These are phyloP conservation scores for Chionoecetes opilio DNA, from an alignment of 1,140 invertebrate genomes.

Conservation along the genomic window DNA sequence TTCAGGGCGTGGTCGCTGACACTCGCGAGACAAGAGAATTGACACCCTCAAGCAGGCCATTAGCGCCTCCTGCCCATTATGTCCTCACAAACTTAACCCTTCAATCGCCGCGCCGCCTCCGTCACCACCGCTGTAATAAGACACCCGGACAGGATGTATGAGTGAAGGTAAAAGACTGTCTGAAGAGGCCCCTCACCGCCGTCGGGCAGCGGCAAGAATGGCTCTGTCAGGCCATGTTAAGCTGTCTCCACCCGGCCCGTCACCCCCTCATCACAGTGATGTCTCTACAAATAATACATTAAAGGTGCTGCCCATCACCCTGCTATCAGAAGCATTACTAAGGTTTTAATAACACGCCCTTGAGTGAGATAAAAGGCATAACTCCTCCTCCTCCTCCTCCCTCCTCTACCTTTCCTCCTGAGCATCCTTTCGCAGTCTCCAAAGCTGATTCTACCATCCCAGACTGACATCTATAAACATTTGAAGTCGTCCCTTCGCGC, in stretches of 20 bases:
- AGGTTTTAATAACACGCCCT: conserved; percentile 61
- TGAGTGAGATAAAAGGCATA: conserved; percentile 67
- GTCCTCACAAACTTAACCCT: conserved; percentile 55
- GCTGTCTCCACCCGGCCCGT: conserved; percentile 59
- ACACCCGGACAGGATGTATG: conserved; percentile 70
- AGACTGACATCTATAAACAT: conserved; percentile 76
- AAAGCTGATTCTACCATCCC: conserved; percentile 62
- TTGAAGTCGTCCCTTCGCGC: conserved; percentile 68
- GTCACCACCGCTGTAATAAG: conserved; percentile 73
- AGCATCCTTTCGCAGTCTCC: conserved; percentile 30
- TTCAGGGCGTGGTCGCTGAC: background rate
- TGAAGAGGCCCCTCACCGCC: background rate
- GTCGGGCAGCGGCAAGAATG: conserved; percentile 70
- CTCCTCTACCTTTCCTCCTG: background rate
- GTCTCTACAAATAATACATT: conserved; percentile 75
- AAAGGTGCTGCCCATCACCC: conserved; percentile 74
- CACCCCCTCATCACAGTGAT: conserved; percentile 68
- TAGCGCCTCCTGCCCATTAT: conserved; percentile 73
- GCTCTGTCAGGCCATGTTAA: conserved; percentile 67
- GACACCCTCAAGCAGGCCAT: conserved; percentile 71
- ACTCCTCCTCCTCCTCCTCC: background rate
- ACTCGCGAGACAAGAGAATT: conserved; percentile 63
- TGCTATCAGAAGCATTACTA: conserved; percentile 72
- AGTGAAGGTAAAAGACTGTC: conserved; percentile 23
- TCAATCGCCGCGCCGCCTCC: conserved; percentile 75